Evolutionary conservation across 1,140 invertebrate species (phyloP), one percentile per base, ranked within the genome.

Genomic region (Tetragnatha versicolor): DNA sequence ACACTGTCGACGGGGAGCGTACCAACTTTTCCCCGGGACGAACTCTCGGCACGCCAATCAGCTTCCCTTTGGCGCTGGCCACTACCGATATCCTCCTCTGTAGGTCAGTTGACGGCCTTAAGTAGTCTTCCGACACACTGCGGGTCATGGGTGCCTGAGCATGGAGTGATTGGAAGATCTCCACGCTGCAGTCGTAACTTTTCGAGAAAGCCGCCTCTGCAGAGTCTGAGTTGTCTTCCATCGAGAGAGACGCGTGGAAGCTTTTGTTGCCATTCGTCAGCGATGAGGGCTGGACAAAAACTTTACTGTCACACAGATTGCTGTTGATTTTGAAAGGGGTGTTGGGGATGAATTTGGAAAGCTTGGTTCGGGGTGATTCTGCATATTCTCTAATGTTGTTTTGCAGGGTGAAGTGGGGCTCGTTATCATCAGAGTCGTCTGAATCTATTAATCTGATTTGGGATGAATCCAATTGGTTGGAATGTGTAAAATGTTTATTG

Each of bases 341-440:
- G 7, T 65, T 29, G 2, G 73, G 73, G 42, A 77, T 66, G 55
- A 53, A 77, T 53, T 65, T 65, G 31, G 73, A 45, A 29, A 77
- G 61, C 27, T 53, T 63, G 39, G 58, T 77, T 77, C 73, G 39
- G n/a, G 73, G 73, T 9, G 73, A 77, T 53, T 77, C 73, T 20
- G 1, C 20, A 22, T 37, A 77, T 22, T 55, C 66, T 65, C 45
- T 60, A 9, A 73, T 31, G 33, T 45, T 29, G 12, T 73, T 73
- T 51, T 31, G 22, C 17, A 65, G 29, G n/a, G 4, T 27, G 27
- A 49, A 37, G 0, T n/a, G 20, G 9, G 47, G 14, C 0, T 12
- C 1, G 22, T 25, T 61, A 49, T 63, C 72, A 45, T 63, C 29
- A 31, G 27, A 39, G 22, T 75, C 29, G 27, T 47, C 39, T 31